Base-by-base conservation (phyloP, 2,797 vertebrate species). In the Notoglanidium macrostoma region DNA sequence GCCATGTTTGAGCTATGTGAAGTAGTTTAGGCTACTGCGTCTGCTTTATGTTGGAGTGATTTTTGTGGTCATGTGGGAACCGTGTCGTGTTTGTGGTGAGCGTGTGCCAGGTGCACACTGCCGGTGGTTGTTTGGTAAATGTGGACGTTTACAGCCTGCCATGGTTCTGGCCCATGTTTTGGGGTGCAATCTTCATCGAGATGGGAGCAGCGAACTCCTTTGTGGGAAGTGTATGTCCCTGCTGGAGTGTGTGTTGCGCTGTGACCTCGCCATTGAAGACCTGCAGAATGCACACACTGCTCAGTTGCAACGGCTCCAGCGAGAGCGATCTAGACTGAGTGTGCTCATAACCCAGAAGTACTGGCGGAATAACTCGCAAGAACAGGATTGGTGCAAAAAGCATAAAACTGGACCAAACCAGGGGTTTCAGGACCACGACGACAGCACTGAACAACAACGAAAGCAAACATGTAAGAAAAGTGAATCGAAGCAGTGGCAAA, bases 171-270 rank as follows among this genome's bases (percentile, higher is more conserved):
- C 95, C 15, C 94, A 94, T 10, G 94, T 96, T 72, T 91, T 96
- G 83, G 95, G 93, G 63, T 57, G 88, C 78, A 93, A 94, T 85
- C 88, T 96, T 79, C 92, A 91, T 44, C 94, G 94, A 1, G 96
- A 96, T 11, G 94, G 95, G 3, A 92, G 87, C 10, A 89, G 93
- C 19, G 96, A 96, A 92, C 95, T 96, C 85, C 92, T 96, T 54
- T 96, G 95, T 35, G 94, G 95, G 26, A 96, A 96, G 88, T 96
- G 96, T 32, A 95, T 94, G 77, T 95, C 94, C 88, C 93, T 94
- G 92, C 88, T 96, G 88, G 96, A 96, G 90, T 94, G 93, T 51
- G 93, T 96, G 55, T 90, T 96, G 5, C 92, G 94, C 7, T 95
- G 90, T 19, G 95, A 96, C 9, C 87, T 95, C 19, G 87, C 92